Percentiles rank a stretch among this genome's conserved stretches.
These are phyloP conservation scores for Blastobasis adustella DNA, from an alignment of 2,888 invertebrate species.

Conservation along the genomic window DNA sequence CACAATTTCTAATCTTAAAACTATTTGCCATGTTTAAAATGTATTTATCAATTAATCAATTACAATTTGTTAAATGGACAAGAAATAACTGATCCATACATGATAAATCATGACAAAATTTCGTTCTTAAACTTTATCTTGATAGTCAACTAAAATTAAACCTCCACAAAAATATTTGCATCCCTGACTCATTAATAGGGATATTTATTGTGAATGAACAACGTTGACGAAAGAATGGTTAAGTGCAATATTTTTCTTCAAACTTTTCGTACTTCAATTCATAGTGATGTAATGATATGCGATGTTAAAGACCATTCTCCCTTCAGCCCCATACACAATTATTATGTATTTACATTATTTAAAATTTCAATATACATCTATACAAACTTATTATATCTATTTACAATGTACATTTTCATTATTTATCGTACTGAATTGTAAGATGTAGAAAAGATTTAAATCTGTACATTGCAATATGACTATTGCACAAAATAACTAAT, in stretches of 20 bases:
- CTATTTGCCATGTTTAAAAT: constrained; percentile 51
- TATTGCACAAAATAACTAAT: constrained; percentile 70
- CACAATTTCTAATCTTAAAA: constrained; percentile 62
- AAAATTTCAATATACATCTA: constrained; percentile 50
- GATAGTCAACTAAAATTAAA: constrained; percentile 60
- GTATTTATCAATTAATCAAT: constrained; percentile 20
- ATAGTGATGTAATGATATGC: constrained; percentile 26
- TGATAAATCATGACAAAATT: constrained; percentile 34
- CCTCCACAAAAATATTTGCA: constrained; percentile 39
- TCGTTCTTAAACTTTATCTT: constrained; percentile 32
- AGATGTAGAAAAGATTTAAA: constrained; percentile 48
- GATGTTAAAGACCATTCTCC: constrained; percentile 29
- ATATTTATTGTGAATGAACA: constrained; percentile 1
- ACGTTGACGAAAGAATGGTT: constrained; percentile 3
- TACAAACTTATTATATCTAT: constrained; percentile 55
- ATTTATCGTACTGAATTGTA: constrained; percentile 16
- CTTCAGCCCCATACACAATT: constrained; percentile 35
- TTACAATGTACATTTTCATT: constrained; percentile 65
- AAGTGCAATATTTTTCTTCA: neutral
- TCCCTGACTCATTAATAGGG: neutral
- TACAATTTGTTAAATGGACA: neutral
- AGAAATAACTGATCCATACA: constrained; percentile 6
- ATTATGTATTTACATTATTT: constrained; percentile 49
- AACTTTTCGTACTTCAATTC: neutral
- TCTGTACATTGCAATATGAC: constrained; percentile 68